Percentiles rank a stretch among this genome's conserved stretches.
phyloP scores from a whole-genome alignment of 2,113 vertebrate species.

The Colossoma macropomum region DNA sequence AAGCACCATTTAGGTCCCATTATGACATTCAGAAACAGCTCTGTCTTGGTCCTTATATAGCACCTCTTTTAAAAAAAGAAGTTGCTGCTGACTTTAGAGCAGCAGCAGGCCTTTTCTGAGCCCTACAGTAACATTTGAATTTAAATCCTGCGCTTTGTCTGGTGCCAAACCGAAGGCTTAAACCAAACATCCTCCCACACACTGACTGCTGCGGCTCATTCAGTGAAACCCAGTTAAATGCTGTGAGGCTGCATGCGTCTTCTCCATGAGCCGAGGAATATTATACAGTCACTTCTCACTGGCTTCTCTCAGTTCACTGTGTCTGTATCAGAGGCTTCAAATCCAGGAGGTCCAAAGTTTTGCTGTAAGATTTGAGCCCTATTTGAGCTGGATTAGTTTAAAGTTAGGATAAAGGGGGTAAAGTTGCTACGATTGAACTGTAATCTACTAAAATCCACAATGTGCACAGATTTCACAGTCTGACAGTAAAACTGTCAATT shows the following conservation, averaged over 20 bases:
- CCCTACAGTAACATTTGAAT: constrained; percentile 40
- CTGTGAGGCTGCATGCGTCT: constrained; percentile 18
- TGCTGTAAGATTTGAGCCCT: background rate
- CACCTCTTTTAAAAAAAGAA: background rate
- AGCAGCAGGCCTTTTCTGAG: constrained; percentile 20
- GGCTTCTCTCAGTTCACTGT: background rate
- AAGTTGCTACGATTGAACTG: too few species aligned
- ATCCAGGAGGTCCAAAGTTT: background rate
- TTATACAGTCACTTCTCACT: constrained; percentile 6
- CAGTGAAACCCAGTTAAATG: constrained; percentile 35
- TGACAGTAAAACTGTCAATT: background rate
- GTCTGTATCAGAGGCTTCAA: background rate
- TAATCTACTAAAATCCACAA: too few species aligned
- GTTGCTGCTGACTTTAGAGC: background rate
- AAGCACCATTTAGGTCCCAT: background rate
- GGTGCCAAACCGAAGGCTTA: constrained; percentile 37
- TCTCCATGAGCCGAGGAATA: background rate
- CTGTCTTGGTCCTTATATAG: background rate
- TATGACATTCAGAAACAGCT: background rate
- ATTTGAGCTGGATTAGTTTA: background rate
- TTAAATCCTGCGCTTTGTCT: constrained; percentile 49
- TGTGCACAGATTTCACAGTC: background rate
- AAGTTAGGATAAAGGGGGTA: too few species aligned
- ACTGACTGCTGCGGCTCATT: constrained; percentile 40
- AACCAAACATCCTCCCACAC: constrained; percentile 50